phyloP scores from a whole-genome alignment of 2,113 vertebrate genomes.

The Nibea coibor region DNA sequence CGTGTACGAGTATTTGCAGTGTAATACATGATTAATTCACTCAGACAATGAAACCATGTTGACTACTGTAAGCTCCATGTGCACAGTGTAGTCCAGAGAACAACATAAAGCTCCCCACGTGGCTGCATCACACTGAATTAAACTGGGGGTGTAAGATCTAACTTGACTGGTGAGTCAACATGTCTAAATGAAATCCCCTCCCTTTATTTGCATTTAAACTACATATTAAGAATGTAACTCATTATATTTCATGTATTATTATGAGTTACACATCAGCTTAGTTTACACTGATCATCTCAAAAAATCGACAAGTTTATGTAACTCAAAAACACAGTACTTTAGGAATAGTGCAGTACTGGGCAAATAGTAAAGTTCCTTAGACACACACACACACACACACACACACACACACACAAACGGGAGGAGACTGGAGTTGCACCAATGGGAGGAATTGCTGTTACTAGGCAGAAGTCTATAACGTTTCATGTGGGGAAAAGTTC shows the following conservation, averaged over 20 bases:
- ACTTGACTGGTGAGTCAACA: neutral
- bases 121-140: neutral
- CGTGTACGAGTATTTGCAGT: neutral
- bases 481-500: constrained; percentile 74
- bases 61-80: neutral
- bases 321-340: neutral
- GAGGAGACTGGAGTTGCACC: constrained; percentile 87
- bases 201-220: neutral
- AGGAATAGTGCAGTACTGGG: neutral
- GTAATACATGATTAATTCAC: neutral
- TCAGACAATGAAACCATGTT: neutral
- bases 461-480: constrained; percentile 89
- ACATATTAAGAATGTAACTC: neutral
- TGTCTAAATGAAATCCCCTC: neutral
- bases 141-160: neutral
- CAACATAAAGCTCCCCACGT: neutral
- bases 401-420: constrained; percentile 55
- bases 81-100: neutral
- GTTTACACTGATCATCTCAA: neutral
- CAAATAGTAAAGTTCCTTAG: constrained; percentile 27
- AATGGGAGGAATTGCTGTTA: constrained; percentile 90
- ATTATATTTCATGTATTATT: no score
- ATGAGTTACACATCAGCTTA: neutral
- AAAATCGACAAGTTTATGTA: neutral
- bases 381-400: neutral